Conservation (phyloP, 1,140 invertebrate species). For the Cydia fagiglandana region DNA sequence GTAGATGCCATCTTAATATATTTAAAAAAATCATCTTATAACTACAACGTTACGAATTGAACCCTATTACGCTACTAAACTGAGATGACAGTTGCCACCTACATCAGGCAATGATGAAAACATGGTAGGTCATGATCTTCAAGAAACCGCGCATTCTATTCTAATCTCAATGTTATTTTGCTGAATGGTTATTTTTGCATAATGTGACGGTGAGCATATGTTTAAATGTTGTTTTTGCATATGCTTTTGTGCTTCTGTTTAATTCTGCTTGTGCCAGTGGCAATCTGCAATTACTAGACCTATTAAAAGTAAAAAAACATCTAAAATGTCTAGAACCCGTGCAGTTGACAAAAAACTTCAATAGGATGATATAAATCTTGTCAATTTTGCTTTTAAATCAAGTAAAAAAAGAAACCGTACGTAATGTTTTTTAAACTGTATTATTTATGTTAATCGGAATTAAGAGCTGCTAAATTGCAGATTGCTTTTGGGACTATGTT, state of each 20-base stretch:
- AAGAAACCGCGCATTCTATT: slow-evolving; percentile 3
- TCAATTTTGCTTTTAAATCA: too few relatives aligned
- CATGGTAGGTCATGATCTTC: background rate
- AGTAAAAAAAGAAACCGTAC: too few relatives aligned
- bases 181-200: slow-evolving; percentile 35
- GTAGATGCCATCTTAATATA: background rate
- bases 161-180: slow-evolving; percentile 37
- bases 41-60: background rate
- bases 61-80: background rate
- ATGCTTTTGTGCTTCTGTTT: slow-evolving; percentile 70
- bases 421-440: too few relatives aligned
- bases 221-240: slow-evolving; percentile 51
- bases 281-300: slow-evolving; percentile 38
- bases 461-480: slow-evolving; percentile 35
- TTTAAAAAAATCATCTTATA: background rate
- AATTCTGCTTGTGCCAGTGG: slow-evolving; percentile 55
- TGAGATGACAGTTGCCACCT: background rate
- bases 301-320: background rate
- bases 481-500: slow-evolving; percentile 50
- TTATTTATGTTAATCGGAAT: background rate
- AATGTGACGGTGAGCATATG: slow-evolving; percentile 32
- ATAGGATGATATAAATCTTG: too few relatives aligned
- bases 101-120: background rate
- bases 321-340: too few relatives aligned
- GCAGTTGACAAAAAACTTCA: background rate